Base-by-base conservation (phyloP, 2,113 vertebrate genomes). In the Mesitornis unicolor region DNA sequence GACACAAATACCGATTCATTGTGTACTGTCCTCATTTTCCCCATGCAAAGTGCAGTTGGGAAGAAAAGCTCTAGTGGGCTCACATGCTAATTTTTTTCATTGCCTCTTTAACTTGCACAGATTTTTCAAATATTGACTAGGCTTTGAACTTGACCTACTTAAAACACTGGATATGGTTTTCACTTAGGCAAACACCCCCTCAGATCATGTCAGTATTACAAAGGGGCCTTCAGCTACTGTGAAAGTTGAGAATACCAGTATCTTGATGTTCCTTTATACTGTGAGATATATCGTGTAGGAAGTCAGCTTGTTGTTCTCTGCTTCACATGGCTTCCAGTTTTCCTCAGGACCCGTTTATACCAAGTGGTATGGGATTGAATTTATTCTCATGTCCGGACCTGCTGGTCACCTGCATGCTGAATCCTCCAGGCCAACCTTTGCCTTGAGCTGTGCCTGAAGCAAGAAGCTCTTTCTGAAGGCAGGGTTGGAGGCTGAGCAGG, bases 71-170 rank as follows among this genome's bases (percentile, higher is more conserved):
- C 77, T 71, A 71, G 74, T 93, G 89, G 89, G 78, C 78, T 95
- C 65, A 89, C 70, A 96, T 96, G 93, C 82, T 94, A 91, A 93
- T 94, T 95, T 94, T 95, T 87, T 74, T 93, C 84, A 73, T 93
- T 91, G 93, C 84, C 70, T 96, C 78, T 95, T 93, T 93, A 93
- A 83, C 87, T 91, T 90, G 78, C 67, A 89, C 50, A 69, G 78
- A 90, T 94, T 93, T 97, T 91, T 96, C 93, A 95, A 96, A 96
- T 96, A 97, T 93, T 95, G 95, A 94, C 92, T 94, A 95, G 95
- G 82, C 88, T 94, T 94, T 96, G 93, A 97, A 95, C 88, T 70
- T 90, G 85, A 93, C 93, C 92, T 96, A 91, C 85, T 95, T 97
- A 90, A 88, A 83, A 80, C 78, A 93, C 63, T 77, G 76, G 68